A percentile compares a stretch with the other conserved stretches of the same genome.
Evolutionary conservation across 2,797 vertebrate genomes (phyloP).

Genomic region (Gouania willdenowi): DNA sequence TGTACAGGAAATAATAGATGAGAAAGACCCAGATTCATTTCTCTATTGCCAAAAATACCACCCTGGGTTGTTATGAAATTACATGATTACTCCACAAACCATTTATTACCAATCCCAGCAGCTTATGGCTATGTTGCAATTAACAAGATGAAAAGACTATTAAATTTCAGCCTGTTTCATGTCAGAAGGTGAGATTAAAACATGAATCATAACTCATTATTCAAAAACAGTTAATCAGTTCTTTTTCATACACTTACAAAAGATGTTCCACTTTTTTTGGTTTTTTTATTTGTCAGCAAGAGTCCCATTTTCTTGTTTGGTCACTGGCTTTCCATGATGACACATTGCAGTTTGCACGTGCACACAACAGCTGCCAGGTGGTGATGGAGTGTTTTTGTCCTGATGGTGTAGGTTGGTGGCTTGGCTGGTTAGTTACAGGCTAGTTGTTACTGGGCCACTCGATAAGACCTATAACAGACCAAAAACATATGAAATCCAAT

Average conservation of each 20-base stretch:
- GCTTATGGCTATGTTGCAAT: slow-evolving; percentile 9
- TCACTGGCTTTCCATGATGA: slow-evolving; percentile 23
- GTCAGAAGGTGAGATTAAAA: slow-evolving; percentile 25
- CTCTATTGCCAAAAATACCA: not conserved
- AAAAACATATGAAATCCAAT: slow-evolving; percentile 1
- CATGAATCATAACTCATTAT: slow-evolving; percentile 26
- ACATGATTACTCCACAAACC: slow-evolving; percentile 22
- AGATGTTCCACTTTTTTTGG: slow-evolving; percentile 7
- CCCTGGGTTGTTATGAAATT: slow-evolving; percentile 2
- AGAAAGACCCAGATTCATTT: slow-evolving; percentile 20
- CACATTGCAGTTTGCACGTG: slow-evolving; percentile 7
- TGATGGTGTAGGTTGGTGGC: slow-evolving; percentile 3
- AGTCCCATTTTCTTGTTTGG: slow-evolving; percentile 33
- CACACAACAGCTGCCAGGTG: slow-evolving; percentile 14
- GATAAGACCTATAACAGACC: slow-evolving; percentile 54
- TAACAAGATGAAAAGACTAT: slow-evolving; percentile 19
- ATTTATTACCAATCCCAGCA: slow-evolving; percentile 33
- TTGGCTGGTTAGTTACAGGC: not conserved
- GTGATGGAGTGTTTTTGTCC: slow-evolving; percentile 10
- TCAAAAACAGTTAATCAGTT: slow-evolving; percentile 15
- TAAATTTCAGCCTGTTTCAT: slow-evolving; percentile 7
- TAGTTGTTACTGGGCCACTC: slow-evolving; percentile 29
- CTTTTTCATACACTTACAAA: not conserved
- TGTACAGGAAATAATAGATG: slow-evolving; percentile 2
- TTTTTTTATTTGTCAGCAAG: slow-evolving; percentile 8